Evolutionary conservation across 2,797 vertebrate genomes (phyloP).

Genomic region (Catharus ustulatus): DNA sequence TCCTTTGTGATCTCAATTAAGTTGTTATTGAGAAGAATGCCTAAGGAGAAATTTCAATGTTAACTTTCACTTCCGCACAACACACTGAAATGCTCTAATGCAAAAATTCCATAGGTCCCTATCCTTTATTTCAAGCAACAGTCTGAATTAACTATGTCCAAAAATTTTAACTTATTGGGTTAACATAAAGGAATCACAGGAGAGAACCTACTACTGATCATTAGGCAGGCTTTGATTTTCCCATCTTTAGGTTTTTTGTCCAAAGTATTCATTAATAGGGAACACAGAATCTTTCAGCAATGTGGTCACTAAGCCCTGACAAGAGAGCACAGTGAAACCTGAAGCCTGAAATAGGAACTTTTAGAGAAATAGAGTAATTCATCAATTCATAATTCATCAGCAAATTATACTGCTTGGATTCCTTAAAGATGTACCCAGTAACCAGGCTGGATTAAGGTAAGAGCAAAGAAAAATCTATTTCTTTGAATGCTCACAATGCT

Average conservation of each 20-base stretch:
- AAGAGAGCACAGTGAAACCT: neutral
- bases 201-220: neutral
- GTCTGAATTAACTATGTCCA: neutral
- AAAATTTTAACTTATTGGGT: neutral
- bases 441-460: neutral
- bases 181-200: neutral
- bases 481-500: neutral
- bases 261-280: neutral
- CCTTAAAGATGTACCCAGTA: neutral
- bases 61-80: neutral
- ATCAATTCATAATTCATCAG: neutral
- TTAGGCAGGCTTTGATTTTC: neutral
- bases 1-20: neutral
- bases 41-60: neutral
- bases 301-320: neutral
- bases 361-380: neutral
- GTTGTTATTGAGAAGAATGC: neutral
- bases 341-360: neutral
- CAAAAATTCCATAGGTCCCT: neutral
- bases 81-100: neutral
- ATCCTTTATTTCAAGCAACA: neutral
- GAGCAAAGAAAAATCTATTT: neutral
- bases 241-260: neutral
- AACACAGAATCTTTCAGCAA: neutral
- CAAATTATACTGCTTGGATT: neutral